phyloP scores from a whole-genome alignment of 1,140 invertebrate species.

The Procambarus clarkii region DNA sequence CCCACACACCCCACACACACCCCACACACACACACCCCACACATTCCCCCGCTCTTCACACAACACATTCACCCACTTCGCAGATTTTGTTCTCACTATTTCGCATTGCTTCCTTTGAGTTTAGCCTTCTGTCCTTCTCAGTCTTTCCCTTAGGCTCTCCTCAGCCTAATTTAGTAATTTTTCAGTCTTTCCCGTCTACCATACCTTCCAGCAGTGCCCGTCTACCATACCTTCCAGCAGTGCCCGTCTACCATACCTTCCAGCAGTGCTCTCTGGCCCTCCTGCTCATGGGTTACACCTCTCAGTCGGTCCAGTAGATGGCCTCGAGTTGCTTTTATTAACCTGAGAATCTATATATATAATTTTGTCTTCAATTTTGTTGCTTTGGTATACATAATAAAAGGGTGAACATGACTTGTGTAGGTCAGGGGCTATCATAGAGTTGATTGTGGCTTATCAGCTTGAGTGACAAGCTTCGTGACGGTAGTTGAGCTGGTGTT shows the following conservation, averaged over 20 bases:
- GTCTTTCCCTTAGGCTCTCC: no score
- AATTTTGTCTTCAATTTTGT: neutral
- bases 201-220: neutral
- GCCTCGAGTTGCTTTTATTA: neutral
- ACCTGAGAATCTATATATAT: neutral
- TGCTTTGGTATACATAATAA: no score
- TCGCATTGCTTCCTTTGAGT: neutral
- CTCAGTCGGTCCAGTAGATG: neutral
- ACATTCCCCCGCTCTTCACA: no score
- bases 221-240: neutral
- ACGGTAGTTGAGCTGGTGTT: no score
- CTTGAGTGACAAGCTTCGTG: no score
- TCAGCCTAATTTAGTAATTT: no score
- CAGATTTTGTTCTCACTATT: neutral
- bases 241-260: neutral
- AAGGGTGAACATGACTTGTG: no score
- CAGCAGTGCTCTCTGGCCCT: neutral
- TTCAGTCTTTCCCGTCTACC: no score
- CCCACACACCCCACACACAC: neutral
- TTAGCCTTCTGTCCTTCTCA: neutral
- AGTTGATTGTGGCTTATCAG: no score
- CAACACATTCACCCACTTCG: no score
- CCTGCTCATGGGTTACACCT: neutral
- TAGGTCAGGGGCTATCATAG: no score
- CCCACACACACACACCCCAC: neutral